phyloP scores from a whole-genome alignment of 1,140 invertebrate species.

The Nautilus pompilius region DNA sequence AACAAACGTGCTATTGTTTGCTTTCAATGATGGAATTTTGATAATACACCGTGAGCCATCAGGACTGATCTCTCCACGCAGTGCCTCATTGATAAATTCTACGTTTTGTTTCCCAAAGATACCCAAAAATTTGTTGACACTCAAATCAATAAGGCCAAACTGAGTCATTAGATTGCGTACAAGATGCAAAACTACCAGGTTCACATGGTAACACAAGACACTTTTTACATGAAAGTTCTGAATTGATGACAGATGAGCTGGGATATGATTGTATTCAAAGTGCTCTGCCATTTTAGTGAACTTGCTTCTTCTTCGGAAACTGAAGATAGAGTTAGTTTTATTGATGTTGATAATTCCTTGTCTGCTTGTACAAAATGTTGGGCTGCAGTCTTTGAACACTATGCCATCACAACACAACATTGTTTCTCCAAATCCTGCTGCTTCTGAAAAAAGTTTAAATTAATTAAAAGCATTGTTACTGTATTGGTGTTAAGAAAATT shows the following conservation, averaged over 20 bases:
- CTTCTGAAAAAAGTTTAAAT: constrained; percentile 33
- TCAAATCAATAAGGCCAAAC: constrained; percentile 50
- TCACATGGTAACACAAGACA: constrained; percentile 49
- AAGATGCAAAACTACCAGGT: constrained; percentile 48
- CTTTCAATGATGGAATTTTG: constrained; percentile 37
- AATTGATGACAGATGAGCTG: constrained; percentile 53
- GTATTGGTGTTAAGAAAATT: neutral
- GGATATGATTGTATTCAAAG: constrained; percentile 56
- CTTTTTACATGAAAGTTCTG: constrained; percentile 55
- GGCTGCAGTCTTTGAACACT: constrained; percentile 54
- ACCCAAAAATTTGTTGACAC: constrained; percentile 49
- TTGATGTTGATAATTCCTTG: constrained; percentile 53
- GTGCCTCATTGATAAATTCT: constrained; percentile 49
- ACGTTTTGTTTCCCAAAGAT: constrained; percentile 50
- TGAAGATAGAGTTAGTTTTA: constrained; percentile 47
- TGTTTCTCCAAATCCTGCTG: constrained; percentile 48
- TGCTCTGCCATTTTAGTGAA: constrained; percentile 56
- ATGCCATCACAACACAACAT: constrained; percentile 46
- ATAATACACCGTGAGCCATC: constrained; percentile 50
- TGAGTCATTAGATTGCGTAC: constrained; percentile 51
- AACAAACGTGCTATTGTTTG: constrained; percentile 29
- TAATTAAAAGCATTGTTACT: neutral
- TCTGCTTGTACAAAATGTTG: constrained; percentile 50
- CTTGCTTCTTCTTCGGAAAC: constrained; percentile 47
- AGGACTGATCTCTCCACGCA: constrained; percentile 53